phyloP scores from a whole-genome alignment of 1,140 invertebrate species.

The Ridgeia piscesae region DNA sequence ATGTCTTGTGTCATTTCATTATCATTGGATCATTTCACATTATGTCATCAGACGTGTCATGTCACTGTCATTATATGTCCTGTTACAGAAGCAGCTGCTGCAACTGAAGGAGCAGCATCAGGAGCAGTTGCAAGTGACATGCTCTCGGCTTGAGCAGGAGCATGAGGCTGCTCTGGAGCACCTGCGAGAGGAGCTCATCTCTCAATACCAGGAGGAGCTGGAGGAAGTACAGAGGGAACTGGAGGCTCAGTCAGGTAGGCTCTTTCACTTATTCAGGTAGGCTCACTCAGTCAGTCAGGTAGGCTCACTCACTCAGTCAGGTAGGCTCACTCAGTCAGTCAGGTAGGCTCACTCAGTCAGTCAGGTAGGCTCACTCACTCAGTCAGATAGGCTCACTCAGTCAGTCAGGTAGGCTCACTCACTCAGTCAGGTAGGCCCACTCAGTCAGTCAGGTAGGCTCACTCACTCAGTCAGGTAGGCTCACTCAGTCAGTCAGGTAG shows the following conservation, averaged over 20 bases:
- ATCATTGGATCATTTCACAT: not conserved
- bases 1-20: not conserved
- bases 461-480: not conserved
- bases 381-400: not conserved
- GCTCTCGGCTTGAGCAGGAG: not conserved
- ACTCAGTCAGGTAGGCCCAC: slow-evolving; percentile 5
- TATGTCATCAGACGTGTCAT: not conserved
- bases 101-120: not conserved
- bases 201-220: slow-evolving; percentile 36
- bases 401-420: not conserved
- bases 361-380: not conserved
- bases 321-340: not conserved
- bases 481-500: not conserved
- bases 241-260: slow-evolving; percentile 26
- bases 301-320: not conserved
- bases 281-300: not conserved
- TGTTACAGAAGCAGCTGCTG: not conserved
- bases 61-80: not conserved
- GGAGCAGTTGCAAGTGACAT: not conserved
- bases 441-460: no score
- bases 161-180: slow-evolving; percentile 26
- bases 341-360: not conserved
- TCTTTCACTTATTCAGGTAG: not conserved
- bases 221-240: slow-evolving; percentile 35
- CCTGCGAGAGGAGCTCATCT: slow-evolving; percentile 31